Evolutionary conservation across 30 jellyfish, hydroid and myxozoan species (phyloP), one percentile per base, ranked within the genome.

Genomic region (Morbakka virulenta): DNA sequence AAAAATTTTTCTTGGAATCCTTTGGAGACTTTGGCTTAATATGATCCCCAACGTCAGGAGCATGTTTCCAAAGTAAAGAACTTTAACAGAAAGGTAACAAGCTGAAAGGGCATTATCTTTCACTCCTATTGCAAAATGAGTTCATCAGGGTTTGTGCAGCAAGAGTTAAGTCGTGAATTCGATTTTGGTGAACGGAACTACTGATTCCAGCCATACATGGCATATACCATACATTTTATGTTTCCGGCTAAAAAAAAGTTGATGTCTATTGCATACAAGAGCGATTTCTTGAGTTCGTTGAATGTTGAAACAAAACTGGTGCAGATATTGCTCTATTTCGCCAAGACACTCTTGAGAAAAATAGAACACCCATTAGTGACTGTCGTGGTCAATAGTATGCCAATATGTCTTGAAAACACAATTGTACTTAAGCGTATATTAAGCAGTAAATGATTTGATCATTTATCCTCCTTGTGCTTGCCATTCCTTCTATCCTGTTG

Each of bases 1-100:
- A 68, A 80, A 76, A 68, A 49, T 53, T 81, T 81, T 69, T 30
- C 71, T 41, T 41, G 57, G 57, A 41, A 41, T 41, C 57, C n/a
- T n/a, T n/a, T n/a, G n/a, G n/a, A n/a, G n/a, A n/a, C 17, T 41
- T 41, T 41, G 57, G 9, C 57, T 41, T 17, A 17, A 17, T 41
- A 17, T 41, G 17, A 41, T 41, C 13, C 57, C 9, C 13, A 6
- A 6, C 17, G 9, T 41, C 57, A 41, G 57, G 57, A 41, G 57
- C 57, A 41, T 41, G 17, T 41, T 41, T 41, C 57, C 17, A 9
- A 41, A 17, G 57, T 41, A 41, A 41, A 41, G 57, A 9, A 41
- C 17, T 17, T 41, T 17, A 41, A 17, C 57, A 41, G 13, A 41
- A 17, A 6, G 57, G 57, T 41, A 41, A 41, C 57, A 41, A 17